phyloP scores from a whole-genome alignment of 2,888 invertebrate genomes.

The Gryllus longicercus region DNA sequence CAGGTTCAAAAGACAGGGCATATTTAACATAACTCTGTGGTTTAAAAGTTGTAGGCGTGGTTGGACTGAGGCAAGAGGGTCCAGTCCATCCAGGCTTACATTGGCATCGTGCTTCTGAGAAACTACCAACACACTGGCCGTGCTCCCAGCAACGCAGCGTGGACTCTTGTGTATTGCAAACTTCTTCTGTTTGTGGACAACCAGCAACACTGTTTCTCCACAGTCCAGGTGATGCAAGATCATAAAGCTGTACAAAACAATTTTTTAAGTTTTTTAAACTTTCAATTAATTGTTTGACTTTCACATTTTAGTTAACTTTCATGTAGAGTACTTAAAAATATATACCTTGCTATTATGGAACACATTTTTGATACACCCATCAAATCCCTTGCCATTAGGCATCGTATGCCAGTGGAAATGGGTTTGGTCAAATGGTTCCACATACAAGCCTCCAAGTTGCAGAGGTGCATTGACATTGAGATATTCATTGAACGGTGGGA shows the following conservation, averaged over 20 bases:
- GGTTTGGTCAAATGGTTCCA: conserved; percentile 84
- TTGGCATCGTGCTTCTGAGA: conserved; percentile 84
- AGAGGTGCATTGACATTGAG: conserved; percentile 92
- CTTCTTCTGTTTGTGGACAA: conserved; percentile 90
- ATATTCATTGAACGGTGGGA: conserved; percentile 93
- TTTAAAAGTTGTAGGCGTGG: conserved; percentile 87
- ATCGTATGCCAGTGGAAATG: conserved; percentile 88
- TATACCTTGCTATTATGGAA: conserved; percentile 80
- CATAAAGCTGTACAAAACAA: conserved; percentile 65
- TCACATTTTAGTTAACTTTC: not conserved
- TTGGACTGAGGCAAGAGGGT: conserved; percentile 78
- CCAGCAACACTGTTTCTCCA: conserved; percentile 82
- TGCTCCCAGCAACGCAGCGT: conserved; percentile 87
- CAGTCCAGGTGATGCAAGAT: conserved; percentile 88
- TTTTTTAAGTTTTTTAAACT: conserved; percentile 3
- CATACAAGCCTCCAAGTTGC: conserved; percentile 90
- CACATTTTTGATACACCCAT: conserved; percentile 93
- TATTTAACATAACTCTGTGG: conserved; percentile 96
- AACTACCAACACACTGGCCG: conserved; percentile 89
- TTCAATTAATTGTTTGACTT: not conserved
- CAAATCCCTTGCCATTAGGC: conserved; percentile 86
- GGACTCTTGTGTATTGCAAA: conserved; percentile 82
- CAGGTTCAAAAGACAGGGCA: conserved; percentile 89
- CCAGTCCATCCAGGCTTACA: conserved; percentile 96
- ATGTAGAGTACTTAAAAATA: too few relatives aligned